Base-by-base conservation (phyloP, 2,888 invertebrate species). In the Melieria omissa region DNA sequence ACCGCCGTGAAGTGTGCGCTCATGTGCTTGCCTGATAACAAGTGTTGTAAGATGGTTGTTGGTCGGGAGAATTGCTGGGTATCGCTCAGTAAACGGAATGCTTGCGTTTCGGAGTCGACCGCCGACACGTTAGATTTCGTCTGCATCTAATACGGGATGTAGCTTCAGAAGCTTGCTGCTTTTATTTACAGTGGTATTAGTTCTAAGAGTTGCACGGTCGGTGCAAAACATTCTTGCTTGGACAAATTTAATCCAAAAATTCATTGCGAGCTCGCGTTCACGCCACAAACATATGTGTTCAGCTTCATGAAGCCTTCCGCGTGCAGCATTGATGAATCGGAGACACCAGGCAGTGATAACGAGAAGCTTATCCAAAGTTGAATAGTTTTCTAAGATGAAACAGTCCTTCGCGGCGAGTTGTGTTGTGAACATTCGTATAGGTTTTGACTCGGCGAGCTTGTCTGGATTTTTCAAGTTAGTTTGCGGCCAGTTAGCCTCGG, bases 81-180 rank as follows among this genome's bases (percentile, higher is more conserved):
- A 49, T 10, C 49, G 9, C 12, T 49, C 49, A n/a, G 46, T 14
- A 14, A 41, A 5, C 6, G 70, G 47, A 47, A 70, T 12, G 5
- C 9, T 45, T 10, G 70, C 46, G 49, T 64, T 49, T 47, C 29
- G 29, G 1, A 70, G 54, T 0, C 70, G 65, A 9, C 70, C 63
- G 29, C 47, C 62, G 44, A 69, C 62, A 4, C 69, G 61, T 4
- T 52, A 10, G 41, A 69, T 4, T 62, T 29, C 29, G 29, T 29
- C 29, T 29, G 29, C 29, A 29, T 29, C 29, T 29, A 29, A 29
- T 29, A 29, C 29, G 2, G 29, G 29, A 29, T 29, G 61, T 52
- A 69, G 16, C 29, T 69, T 69, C 16, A 46, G 12, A 14, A 70
- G 12, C 29, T 63, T 70, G 16, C 70, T 64, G n/a, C 58, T 65